Evolutionary conservation across 2,797 vertebrate genomes (phyloP), one percentile per base, ranked within the genome.

Genomic region (Neopelma chrysocephalum): DNA sequence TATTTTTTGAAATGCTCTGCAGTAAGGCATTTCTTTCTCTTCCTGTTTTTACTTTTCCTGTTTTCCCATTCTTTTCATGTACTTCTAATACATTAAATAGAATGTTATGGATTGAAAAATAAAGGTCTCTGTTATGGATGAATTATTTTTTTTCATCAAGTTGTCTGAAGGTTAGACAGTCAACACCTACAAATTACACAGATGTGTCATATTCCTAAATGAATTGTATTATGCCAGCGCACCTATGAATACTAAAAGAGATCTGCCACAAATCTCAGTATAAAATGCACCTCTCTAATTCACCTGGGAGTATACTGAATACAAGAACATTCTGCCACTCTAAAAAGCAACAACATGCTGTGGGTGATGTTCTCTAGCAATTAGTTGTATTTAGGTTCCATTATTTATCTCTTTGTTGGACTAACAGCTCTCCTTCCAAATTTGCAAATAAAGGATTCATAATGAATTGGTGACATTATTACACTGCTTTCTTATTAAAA

Each of bases 141-240:
- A 96, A 85, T 96, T 95, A 95, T 96, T 97, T 96, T 97, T 96
- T 92, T 75, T 93, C 91, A 97, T 97, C 78, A 96, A 96, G 72
- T 97, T 94, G 70, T 96, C 96, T 97, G 93, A 97, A 97, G 94
- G 93, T 96, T 97, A 97, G 89, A 87, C 85, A 97, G 88, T 97
- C 95, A 97, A 96, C 93, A 96, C 90, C 95, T 97, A 97, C 94
- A 97, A 97, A 97, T 97, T 96, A 96, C 66, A 92, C 29, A 96
- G 92, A 96, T 96, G 50, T 96, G 89, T 93, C 94, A 95, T 95
- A 94, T 89, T 95, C 87, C 94, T 97, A 97, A 97, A 97, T 97
- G 89, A 97, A 97, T 96, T 97, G 83, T 93, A 90, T 97, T 97
- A 96, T 87, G 92, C 89, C 15, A 12, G 77, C 96, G 87, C 84